phyloP scores from a whole-genome alignment of 1,140 invertebrate genomes.

The Anadara kagoshimensis region DNA sequence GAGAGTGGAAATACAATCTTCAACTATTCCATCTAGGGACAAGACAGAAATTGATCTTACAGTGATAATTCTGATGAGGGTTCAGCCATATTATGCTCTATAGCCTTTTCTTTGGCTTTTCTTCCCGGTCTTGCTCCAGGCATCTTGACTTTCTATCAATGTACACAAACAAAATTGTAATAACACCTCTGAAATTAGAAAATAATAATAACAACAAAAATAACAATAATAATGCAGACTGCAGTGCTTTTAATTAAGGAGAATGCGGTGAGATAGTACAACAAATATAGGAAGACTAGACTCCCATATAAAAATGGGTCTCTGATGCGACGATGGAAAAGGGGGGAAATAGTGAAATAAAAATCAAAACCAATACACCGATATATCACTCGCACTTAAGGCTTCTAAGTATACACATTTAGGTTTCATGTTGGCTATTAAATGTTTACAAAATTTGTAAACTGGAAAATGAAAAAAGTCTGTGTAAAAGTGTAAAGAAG shows the following conservation, averaged over 20 bases:
- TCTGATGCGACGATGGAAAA: not conserved
- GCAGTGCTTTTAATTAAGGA: not conserved
- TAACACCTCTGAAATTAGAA: too few species aligned
- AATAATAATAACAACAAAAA: too few species aligned
- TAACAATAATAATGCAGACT: too few species aligned
- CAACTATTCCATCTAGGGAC: not conserved
- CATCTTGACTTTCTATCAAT: constrained; percentile 10
- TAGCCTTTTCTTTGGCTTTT: constrained; percentile 31
- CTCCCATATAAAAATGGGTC: too few species aligned
- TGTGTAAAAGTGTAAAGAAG: too few species aligned
- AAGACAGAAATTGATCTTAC: constrained; percentile 30
- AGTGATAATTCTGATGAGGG: constrained; percentile 38
- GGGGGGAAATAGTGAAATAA: not conserved
- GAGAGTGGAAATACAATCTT: not conserved
- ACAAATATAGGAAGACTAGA: not conserved
- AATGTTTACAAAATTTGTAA: too few species aligned
- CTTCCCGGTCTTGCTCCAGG: constrained; percentile 28
- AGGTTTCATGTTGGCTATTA: constrained; percentile 30
- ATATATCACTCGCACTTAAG: not conserved
- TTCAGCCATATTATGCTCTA: constrained; percentile 31
- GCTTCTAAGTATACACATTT: constrained; percentile 42
- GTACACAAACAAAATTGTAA: too few species aligned
- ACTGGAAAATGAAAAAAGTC: too few species aligned
- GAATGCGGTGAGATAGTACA: not conserved
- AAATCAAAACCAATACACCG: not conserved